These are phyloP conservation scores for Chaetodon auriga DNA, from an alignment of 2,113 vertebrate genomes.

Conservation along the genomic window DNA sequence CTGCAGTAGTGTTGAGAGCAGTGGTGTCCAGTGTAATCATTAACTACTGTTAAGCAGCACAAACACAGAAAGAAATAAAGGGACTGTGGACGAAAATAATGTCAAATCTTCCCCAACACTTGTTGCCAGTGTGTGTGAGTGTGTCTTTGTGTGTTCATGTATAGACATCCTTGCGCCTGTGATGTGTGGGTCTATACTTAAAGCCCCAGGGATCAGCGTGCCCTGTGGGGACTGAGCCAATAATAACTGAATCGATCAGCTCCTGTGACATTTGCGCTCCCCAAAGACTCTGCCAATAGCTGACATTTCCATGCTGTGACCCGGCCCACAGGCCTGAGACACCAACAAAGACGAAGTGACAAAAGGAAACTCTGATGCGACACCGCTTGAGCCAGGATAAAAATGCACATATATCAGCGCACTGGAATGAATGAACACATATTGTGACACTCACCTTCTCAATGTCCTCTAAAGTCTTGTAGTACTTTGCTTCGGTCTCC, in stretches of 20 bases:
- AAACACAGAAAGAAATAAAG: neutral
- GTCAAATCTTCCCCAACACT: neutral
- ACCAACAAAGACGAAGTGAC: conserved; percentile 14
- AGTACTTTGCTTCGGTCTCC: conserved; percentile 97
- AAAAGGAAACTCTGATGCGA: conserved; percentile 17
- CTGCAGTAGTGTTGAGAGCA: neutral
- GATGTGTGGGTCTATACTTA: conserved; percentile 29
- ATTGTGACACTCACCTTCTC: conserved; percentile 88
- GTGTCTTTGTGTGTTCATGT: neutral
- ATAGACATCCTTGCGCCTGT: neutral
- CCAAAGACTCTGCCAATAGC: conserved; percentile 59
- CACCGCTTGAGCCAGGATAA: neutral
- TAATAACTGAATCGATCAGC: conserved; percentile 75
- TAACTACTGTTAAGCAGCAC: neutral
- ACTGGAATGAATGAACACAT: neutral
- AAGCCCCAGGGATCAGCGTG: conserved; percentile 48
- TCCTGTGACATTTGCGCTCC: conserved; percentile 71
- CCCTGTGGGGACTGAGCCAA: conserved; percentile 44
- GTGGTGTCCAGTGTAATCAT: neutral
- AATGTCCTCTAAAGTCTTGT: conserved; percentile 96
- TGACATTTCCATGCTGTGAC: conserved; percentile 75
- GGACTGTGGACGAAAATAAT: neutral
- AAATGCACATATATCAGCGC: neutral
- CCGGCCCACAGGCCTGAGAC: conserved; percentile 11
- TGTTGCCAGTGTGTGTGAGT: neutral